Evolutionary conservation across 2,797 vertebrate genomes (phyloP), one percentile per base, ranked within the genome.

Genomic region (Acestrorhynchus altus): DNA sequence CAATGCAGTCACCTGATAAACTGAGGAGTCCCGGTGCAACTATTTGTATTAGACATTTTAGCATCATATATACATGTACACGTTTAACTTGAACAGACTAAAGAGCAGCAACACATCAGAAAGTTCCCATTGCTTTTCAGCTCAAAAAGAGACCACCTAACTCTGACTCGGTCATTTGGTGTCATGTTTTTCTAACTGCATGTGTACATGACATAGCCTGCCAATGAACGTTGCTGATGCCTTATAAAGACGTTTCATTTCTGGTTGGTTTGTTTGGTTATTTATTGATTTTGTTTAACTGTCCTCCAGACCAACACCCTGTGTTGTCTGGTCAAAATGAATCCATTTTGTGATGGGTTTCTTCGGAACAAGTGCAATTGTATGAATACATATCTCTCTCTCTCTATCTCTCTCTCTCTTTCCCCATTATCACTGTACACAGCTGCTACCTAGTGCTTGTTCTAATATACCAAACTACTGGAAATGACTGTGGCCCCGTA

Each of bases 391-490:
- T 95, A 94, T 94, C 93, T 94, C 91, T 65, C 64, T 47, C 44
- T 47, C 44, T 46, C n/a, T 91, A 44, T 72, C 64, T 94, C 91
- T 65, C 54, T 15, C 44, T 47, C 44, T 46, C 8, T 91, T 44
- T 72, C 64, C 65, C 87, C 94, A 95, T 95, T 84, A 90, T 93
- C 94, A 95, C 94, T 90, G 92, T 94, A 92, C 91, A 92, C 91
- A 94, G 95, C 95, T 96, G 95, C 96, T 96, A 93, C 94, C 92
- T 95, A 95, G 93, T 94, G 95, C 95, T 96, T 94, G 94, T 96
- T 96, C 93, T 92, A 97, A 95, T 96, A 97, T 96, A 97, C 94
- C 87, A 90, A 90, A 91, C 85, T 84, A 65, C 70, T 80, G 77
- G 68, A 80, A 66, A 64, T 22, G 51, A 24, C 18, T 75, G 46